Evolutionary conservation across 2,797 vertebrate genomes (phyloP), one percentile per base, ranked within the genome.

Genomic region (Odontamblyopus rebecca): DNA sequence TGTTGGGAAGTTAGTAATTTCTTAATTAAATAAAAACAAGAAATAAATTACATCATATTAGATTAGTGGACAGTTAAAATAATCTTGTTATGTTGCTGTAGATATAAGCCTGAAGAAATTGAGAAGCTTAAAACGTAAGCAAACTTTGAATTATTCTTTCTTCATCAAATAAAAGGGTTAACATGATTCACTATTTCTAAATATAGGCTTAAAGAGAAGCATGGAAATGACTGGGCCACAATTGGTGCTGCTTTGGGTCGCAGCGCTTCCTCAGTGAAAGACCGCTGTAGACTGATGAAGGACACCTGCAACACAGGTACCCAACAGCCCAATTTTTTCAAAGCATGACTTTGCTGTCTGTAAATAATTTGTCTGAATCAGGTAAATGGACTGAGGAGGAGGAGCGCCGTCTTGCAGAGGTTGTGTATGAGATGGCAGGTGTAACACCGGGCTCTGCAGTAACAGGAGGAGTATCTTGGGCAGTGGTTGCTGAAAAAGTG

Each of bases 371-470:
- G 0, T 23, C 32, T 4, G 5, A 64, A 29, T 4, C 73, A 99
- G 98, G 98, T n/a, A 99, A 99, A 78, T 99, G 98, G 97, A 98
- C 95, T 0, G 97, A 98, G 89, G 97, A 98, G 71, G 98, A 99
- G 91, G 98, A 99, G 84, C 91, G 94, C 26, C 93, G 96, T 4
- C 93, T 99, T 27, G 95, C 98, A 0, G 96, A 98, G 86, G 97
- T 99, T 60, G 98, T 99, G 65, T 98, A 99, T 0, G 97, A 99
- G 81, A 92, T 99, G 83, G 98, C 98, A 0, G 98, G 97, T 67
- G 97, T 95, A 5, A 93, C 97, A 51, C 95, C 95, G 0, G 98
- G 98, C 11, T 96, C 96, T 41, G 97, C 95, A 12, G 97, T 99
- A 78, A 99, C 98, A 0, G 97, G 96, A 48, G 97, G 98, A 1